Percentiles rank a stretch among this genome's conserved stretches.
Evolutionary conservation across 2,888 invertebrate genomes (phyloP).

Genomic region (Ormyrus thymus): DNA sequence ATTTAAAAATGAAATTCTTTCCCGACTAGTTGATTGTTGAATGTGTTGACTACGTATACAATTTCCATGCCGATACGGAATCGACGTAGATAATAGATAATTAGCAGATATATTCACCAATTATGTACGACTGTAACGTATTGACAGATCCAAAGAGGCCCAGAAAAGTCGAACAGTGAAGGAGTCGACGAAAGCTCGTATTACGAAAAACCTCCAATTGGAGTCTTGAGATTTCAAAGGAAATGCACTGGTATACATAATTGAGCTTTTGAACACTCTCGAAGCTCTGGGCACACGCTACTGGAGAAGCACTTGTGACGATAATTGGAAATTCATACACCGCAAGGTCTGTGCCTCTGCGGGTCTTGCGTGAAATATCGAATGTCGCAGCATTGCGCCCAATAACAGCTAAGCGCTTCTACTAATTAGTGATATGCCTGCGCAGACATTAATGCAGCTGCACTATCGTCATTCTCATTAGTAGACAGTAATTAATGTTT

Average conservation of each 20-base stretch:
- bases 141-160: neutral
- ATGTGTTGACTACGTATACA: no score
- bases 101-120: neutral
- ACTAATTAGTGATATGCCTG: constrained; percentile 40
- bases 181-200: no score
- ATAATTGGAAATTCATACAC: constrained; percentile 37
- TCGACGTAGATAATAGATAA: constrained; percentile 16
- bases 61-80: no score
- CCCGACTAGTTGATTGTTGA: no score
- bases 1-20: no score
- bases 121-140: neutral
- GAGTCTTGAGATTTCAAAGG: constrained; percentile 48
- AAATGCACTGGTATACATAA: constrained; percentile 32
- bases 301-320: constrained; percentile 33
- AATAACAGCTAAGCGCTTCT: constrained; percentile 32
- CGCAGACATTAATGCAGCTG: constrained; percentile 8
- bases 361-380: constrained; percentile 31
- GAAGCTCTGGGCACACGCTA: neutral
- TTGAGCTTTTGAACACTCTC: constrained; percentile 43
- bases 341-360: neutral
- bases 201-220: constrained; percentile 26
- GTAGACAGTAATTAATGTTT: constrained; percentile 16
- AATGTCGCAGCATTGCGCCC: constrained; percentile 19
- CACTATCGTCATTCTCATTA: constrained; percentile 16
- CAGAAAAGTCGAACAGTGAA: constrained; percentile 18